Percentiles rank a stretch among this genome's conserved stretches.
phyloP scores from a whole-genome alignment of 2,888 invertebrate species.

The Synergus japonicus region DNA sequence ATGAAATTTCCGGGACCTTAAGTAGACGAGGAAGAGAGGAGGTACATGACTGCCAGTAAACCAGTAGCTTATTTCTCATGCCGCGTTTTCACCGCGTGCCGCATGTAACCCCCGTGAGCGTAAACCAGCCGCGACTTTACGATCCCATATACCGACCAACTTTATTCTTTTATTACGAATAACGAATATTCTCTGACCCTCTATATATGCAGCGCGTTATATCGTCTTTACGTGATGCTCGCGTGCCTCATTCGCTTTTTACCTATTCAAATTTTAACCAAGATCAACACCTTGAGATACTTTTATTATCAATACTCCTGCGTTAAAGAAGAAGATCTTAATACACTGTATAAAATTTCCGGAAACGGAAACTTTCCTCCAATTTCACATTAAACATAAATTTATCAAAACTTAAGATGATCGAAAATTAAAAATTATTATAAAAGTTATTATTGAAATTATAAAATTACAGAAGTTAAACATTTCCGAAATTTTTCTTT shows the following conservation, averaged over 20 bases:
- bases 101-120: constrained; percentile 54
- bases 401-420: too few relatives aligned
- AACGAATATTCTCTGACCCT: constrained; percentile 60
- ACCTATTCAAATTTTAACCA: not conserved
- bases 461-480: too few relatives aligned
- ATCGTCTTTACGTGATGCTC: constrained; percentile 34
- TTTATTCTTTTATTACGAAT: constrained; percentile 74
- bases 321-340: not conserved
- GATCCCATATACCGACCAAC: constrained; percentile 68
- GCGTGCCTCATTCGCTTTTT: constrained; percentile 19
- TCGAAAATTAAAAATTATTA: too few relatives aligned
- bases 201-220: constrained; percentile 50
- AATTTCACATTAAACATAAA: too few relatives aligned
- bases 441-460: too few relatives aligned
- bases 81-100: constrained; percentile 33
- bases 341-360: too few relatives aligned
- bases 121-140: constrained; percentile 71
- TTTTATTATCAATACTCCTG: not conserved
- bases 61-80: constrained; percentile 41
- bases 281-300: constrained; percentile 1
- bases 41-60: constrained; percentile 22
- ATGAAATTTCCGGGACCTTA: constrained; percentile 32
- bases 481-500: too few relatives aligned
- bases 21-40: constrained; percentile 24
- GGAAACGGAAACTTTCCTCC: too few relatives aligned